phyloP scores from a whole-genome alignment of 2,113 vertebrate species.

The Pseudolaguvia tuberculata region DNA sequence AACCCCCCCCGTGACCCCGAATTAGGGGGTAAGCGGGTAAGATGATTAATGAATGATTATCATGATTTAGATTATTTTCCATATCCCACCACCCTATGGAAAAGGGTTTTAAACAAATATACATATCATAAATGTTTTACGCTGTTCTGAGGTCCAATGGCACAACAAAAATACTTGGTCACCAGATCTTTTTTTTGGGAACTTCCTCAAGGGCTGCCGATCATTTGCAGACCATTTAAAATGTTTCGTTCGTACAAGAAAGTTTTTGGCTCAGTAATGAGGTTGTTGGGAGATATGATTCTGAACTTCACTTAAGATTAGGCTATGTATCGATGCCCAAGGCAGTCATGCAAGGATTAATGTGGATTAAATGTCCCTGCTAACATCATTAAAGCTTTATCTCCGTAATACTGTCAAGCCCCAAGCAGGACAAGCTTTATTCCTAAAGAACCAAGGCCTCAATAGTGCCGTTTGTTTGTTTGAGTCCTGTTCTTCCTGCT shows the following conservation, averaged over 20 bases:
- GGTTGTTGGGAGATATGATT: neutral
- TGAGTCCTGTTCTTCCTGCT: neutral
- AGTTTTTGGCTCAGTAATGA: too few species aligned
- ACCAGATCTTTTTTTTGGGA: too few species aligned
- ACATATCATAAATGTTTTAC: too few species aligned
- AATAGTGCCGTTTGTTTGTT: neutral
- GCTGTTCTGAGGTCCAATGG: too few species aligned
- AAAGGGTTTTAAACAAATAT: neutral
- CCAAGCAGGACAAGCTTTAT: slow-evolving; percentile 16
- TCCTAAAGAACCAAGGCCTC: neutral
- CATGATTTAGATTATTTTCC: too few species aligned
- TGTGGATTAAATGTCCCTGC: slow-evolving; percentile 25
- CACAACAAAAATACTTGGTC: too few species aligned
- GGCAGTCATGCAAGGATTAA: slow-evolving; percentile 6
- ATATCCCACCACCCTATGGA: too few species aligned
- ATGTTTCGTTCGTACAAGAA: neutral
- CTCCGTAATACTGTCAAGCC: slow-evolving; percentile 1
- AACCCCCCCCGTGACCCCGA: too few species aligned
- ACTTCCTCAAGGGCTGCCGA: neutral
- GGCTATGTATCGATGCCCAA: neutral
- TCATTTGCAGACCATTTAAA: neutral
- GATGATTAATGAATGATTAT: too few species aligned
- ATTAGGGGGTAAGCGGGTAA: too few species aligned
- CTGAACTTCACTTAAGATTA: neutral
- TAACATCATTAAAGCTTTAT: slow-evolving; percentile 18